Evolutionary conservation across 2,888 invertebrate species (phyloP).

Genomic region (Volucella inanis): DNA sequence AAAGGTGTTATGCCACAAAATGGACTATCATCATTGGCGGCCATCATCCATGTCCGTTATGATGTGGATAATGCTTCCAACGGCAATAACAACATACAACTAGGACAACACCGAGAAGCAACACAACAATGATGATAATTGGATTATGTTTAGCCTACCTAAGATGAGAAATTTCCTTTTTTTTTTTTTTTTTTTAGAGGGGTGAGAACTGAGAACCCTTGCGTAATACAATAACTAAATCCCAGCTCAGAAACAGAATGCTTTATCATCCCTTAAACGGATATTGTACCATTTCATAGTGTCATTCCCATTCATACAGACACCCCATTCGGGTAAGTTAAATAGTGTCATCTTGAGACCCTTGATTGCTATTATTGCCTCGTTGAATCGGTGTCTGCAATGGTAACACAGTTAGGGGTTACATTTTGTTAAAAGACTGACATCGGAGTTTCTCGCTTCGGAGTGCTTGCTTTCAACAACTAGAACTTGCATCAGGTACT

Average conservation of each 20-base stretch:
- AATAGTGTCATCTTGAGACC: neutral
- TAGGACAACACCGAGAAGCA: conserved; percentile 11
- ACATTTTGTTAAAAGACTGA: neutral
- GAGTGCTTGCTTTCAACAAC: neutral
- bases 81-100: neutral
- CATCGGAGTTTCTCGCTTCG: neutral
- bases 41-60: conserved; percentile 56
- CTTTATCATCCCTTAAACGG: neutral
- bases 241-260: too few species aligned
- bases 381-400: neutral
- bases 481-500: neutral
- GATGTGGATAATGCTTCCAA: conserved; percentile 14
- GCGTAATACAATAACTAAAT: too few species aligned
- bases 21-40: conserved; percentile 57
- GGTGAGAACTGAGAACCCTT: neutral
- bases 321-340: conserved; percentile 12
- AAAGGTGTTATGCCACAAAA: conserved; percentile 63
- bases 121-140: conserved; percentile 55
- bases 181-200: conserved; percentile 1
- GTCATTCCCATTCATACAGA: neutral
- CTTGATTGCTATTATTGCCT: conserved; percentile 19
- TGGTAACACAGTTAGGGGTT: neutral
- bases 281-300: neutral
- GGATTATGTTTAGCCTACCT: conserved; percentile 68
- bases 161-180: conserved; percentile 34